Evolutionary conservation across 2,888 invertebrate genomes (phyloP).

Genomic region (Lasioglossum figueresi): DNA sequence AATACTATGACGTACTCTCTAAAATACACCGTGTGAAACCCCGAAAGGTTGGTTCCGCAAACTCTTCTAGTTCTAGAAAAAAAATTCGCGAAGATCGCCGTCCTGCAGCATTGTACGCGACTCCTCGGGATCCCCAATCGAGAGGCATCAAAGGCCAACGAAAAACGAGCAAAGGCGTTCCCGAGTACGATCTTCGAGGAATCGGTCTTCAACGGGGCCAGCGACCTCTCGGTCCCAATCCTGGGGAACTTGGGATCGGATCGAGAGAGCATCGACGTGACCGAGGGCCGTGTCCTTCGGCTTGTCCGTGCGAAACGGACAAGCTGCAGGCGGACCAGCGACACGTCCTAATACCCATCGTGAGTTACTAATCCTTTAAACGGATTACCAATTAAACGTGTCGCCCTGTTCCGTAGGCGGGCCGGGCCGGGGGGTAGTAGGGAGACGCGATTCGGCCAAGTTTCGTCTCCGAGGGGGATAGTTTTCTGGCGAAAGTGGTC

Average conservation of each 20-base stretch:
- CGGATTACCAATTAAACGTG: constrained; percentile 84
- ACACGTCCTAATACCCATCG: constrained; percentile 81
- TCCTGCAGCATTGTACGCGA: background rate
- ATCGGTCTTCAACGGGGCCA: constrained; percentile 20
- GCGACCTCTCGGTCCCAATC: constrained; percentile 30
- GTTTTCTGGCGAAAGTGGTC: constrained; percentile 33
- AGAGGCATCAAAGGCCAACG: background rate
- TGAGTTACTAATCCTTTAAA: constrained; percentile 83
- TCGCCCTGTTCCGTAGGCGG: constrained; percentile 72
- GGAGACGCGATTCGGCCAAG: constrained; percentile 50
- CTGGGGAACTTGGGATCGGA: constrained; percentile 33
- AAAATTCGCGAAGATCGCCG: background rate
- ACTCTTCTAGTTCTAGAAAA: background rate
- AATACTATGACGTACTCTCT: background rate
- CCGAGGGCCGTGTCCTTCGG: constrained; percentile 73
- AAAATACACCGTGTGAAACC: background rate
- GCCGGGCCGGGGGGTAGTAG: constrained; percentile 19
- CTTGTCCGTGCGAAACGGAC: constrained; percentile 79
- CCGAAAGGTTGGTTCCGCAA: background rate
- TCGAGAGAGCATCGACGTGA: constrained; percentile 51
- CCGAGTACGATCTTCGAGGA: constrained; percentile 22
- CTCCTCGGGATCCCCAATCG: background rate
- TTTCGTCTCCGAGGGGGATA: constrained; percentile 34
- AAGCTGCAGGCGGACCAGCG: constrained; percentile 78
- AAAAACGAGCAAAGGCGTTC: background rate